Base-by-base conservation (phyloP, 2,888 invertebrate species). In the Ophioninae sp. region DNA sequence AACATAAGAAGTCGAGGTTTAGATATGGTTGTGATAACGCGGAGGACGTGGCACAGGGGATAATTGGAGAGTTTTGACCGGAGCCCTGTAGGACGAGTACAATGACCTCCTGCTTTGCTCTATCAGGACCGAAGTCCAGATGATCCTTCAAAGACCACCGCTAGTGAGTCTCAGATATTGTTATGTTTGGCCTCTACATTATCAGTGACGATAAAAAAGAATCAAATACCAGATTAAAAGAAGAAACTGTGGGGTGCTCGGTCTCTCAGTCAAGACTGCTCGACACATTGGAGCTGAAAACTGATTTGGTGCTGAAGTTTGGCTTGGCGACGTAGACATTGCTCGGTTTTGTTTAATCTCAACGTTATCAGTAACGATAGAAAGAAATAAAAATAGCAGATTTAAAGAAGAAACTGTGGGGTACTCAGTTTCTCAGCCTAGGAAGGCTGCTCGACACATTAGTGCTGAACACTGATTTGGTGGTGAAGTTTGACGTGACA, bases 81-180 rank as follows among this genome's bases (percentile, higher is more conserved):
- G 50, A 13, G 10, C 13, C 50, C 50, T 50, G 17, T 50, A 50
- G 17, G 17, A 13, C 68, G 50, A 50, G 80, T 80, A 69, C 80
- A 57, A 73, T 77, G 73, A 83, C 72, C 83, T 74, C 68, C 37
- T n/a, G 67, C 6, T 30, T 17, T 23, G 13, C 64, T 56, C 39
- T 76, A 76, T 57, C 39, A 67, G 67, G 76, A 67, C 76, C 83
- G 65, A 76, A 72, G 79, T 79, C 76, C 70, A 65, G 30, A 56
- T 23, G 23, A 64, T 21, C 59, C 41, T 64, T n/a, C 2, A 41
- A 7, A 13, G 70, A 61, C 39, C 13, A 6, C 50, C 62, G 10
- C 65, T 39, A 41, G 17, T 20, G 39, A 44, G 23, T n/a, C 44
- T 39, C 13, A 20, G 37, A 64, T 20, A 50, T 13, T 13, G 37